These are phyloP conservation scores for Ceyx erithaca DNA, from an alignment of 2,797 vertebrate species.

Conservation along the genomic window DNA sequence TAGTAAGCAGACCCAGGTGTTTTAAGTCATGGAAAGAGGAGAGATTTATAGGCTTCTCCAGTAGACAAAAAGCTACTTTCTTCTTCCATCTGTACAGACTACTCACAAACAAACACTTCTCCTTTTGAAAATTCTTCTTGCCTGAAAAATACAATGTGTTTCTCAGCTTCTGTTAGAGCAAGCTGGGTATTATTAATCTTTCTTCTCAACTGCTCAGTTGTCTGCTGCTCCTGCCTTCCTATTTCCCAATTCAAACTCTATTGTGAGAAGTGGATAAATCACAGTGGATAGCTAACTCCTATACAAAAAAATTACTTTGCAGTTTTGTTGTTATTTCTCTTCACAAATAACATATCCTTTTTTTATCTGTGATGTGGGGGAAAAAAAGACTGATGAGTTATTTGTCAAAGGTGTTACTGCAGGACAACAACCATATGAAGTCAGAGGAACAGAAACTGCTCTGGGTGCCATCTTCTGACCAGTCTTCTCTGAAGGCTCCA, in stretches of 20 bases:
- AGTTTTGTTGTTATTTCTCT: background rate
- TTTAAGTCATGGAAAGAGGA: background rate
- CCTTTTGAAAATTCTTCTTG: background rate
- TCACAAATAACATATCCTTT: background rate
- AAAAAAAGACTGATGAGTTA: background rate
- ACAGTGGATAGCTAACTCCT: background rate
- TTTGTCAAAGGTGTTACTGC: background rate
- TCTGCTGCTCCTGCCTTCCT: background rate
- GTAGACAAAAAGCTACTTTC: background rate
- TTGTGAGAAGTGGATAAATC: background rate
- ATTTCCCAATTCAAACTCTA: background rate
- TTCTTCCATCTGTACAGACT: background rate
- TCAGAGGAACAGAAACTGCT: background rate
- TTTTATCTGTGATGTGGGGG: background rate
- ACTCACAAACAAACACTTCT: background rate
- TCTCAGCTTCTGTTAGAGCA: background rate
- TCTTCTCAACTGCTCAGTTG: background rate
- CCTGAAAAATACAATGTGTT: background rate
- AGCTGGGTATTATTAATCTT: background rate
- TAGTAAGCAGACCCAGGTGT: conserved; percentile 32
- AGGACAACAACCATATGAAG: background rate
- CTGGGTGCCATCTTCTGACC: background rate
- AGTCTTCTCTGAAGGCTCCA: background rate
- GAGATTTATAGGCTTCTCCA: conserved; percentile 33
- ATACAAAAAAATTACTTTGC: background rate